Base-by-base conservation (phyloP, 2,113 vertebrate species). In the Hyperoodon ampullatus region DNA sequence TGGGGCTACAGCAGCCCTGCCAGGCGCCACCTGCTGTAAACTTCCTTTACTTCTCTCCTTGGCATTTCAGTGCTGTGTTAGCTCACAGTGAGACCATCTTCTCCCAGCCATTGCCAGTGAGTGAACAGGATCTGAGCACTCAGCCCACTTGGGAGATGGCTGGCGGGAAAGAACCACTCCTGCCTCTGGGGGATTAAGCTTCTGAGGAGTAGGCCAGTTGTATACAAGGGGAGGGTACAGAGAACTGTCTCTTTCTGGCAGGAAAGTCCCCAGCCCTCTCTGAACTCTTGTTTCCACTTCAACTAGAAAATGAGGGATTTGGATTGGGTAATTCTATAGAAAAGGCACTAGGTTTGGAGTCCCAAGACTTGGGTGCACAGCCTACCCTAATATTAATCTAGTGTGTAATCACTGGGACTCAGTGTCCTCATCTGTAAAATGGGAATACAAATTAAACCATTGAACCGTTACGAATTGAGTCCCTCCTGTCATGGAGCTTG, bases 41-140 rank as follows among this genome's bases (percentile, higher is more conserved):
- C 28, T 66, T 85, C 47, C 58, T 96, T 85, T 63, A 50, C 12
- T 19, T 84, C 33, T 53, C 26, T 60, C 68, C 35, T 39, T 78
- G 90, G 42, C 39, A 53, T 86, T 66, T 85, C 63, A n/a, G 2
- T 85, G 39, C 42, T 72, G 11, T 85, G 14, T 95, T 95, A 81
- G 72, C 80, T 95, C 71, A 92, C 6, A 14, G 66, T 63, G 53
- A 97, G 85, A 63, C 53, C 66, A 23, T 89, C 26, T 80, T 72
- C 63, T 83, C 88, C 66, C 53, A 77, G 65, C 18, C 63, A 8
- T 55, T 61, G 44, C 28, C 63, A 16, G 24, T 21, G 19, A 89
- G 28, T 12, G 3, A 91, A 50, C 68, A 82, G 60, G 68, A 82
- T 7, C 66, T 66, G 74, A 91, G 42, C 50, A 7, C 60, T 77